A percentile compares a stretch with the other conserved stretches of the same genome.
phyloP scores from a whole-genome alignment of 2,113 vertebrate genomes.

The Alethe diademata region DNA sequence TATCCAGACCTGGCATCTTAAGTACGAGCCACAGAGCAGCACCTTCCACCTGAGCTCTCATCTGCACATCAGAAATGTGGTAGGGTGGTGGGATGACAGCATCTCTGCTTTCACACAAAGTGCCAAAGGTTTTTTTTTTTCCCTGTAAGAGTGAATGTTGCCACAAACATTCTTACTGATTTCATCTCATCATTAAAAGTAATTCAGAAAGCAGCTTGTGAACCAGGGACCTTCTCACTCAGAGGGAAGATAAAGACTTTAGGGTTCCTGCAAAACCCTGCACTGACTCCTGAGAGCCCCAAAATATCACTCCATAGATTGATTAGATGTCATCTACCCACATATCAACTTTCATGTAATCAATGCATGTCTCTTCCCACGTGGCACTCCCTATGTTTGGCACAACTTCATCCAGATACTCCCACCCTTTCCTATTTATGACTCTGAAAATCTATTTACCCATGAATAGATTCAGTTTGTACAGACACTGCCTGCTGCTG shows the following conservation, averaged over 20 bases:
- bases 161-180: background rate
- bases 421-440: slow-evolving; percentile 62
- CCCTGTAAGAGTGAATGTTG: background rate
- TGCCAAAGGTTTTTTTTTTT: background rate
- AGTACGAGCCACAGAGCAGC: background rate
- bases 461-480: slow-evolving; percentile 1
- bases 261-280: background rate
- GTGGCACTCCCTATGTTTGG: slow-evolving; percentile 43
- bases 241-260: background rate
- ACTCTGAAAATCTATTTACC: slow-evolving; percentile 31
- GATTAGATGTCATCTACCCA: slow-evolving; percentile 48
- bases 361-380: slow-evolving; percentile 16
- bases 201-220: background rate
- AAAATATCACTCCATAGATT: background rate
- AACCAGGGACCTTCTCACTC: background rate
- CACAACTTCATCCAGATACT: slow-evolving; percentile 48
- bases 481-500: background rate
- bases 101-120: background rate
- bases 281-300: background rate
- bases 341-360: slow-evolving; percentile 20
- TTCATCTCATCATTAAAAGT: background rate
- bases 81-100: background rate
- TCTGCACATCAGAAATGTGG: background rate
- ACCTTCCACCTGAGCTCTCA: background rate
- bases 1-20: background rate